Conservation (phyloP, 2,888 invertebrate species). For the Keiferia lycopersicella region DNA sequence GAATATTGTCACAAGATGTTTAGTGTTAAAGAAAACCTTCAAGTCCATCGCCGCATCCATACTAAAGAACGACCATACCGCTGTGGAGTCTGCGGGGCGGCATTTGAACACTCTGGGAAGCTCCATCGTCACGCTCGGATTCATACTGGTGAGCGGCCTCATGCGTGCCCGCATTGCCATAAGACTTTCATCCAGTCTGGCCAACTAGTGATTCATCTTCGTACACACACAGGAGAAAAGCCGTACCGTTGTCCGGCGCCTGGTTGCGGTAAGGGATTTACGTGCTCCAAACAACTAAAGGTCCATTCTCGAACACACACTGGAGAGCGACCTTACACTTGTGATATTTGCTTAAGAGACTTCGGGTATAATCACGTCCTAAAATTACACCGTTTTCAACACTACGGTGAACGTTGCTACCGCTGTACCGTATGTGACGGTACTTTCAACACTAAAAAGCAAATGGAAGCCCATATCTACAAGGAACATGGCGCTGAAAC, state of each 20-base stretch:
- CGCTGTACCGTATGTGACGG: conserved; percentile 95
- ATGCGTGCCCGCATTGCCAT: conserved; percentile 92
- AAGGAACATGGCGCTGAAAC: conserved; percentile 80
- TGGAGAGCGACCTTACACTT: conserved; percentile 94
- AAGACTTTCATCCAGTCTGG: conserved; percentile 96
- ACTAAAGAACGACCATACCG: conserved; percentile 96
- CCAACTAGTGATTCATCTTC: conserved; percentile 94
- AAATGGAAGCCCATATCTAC: conserved; percentile 92
- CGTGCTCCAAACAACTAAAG: conserved; percentile 94
- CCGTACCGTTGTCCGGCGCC: conserved; percentile 90
- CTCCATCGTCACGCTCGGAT: conserved; percentile 94
- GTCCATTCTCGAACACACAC: conserved; percentile 96
- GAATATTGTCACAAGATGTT: conserved; percentile 96
- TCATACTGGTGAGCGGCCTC: conserved; percentile 94
- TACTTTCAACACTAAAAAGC: conserved; percentile 94
- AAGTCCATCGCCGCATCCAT: conserved; percentile 94
- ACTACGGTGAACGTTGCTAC: conserved; percentile 95
- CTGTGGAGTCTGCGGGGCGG: conserved; percentile 92
- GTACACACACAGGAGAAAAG: conserved; percentile 94
- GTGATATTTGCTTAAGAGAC: conserved; percentile 94
- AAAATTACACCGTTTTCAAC: conserved; percentile 93
- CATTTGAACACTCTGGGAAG: conserved; percentile 95
- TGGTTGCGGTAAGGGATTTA: conserved; percentile 94
- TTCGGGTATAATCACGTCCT: conserved; percentile 96
- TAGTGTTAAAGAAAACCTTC: conserved; percentile 95